Percentiles rank a stretch among this genome's conserved stretches.
phyloP scores from a whole-genome alignment of 1,140 invertebrate genomes.

The Panonychus citri region DNA sequence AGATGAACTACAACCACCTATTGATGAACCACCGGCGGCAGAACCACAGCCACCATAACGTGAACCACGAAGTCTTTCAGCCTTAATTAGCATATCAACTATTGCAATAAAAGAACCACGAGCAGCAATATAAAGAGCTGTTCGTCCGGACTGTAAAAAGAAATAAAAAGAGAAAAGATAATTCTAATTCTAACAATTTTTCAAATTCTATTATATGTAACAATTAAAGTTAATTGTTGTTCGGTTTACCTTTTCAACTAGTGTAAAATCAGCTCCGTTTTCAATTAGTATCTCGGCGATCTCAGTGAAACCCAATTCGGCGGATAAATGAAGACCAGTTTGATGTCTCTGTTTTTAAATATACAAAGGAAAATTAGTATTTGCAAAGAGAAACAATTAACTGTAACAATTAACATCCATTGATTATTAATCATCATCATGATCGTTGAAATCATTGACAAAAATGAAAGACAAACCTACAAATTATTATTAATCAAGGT shows the following conservation, averaged over 20 bases:
- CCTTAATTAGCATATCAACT: slow-evolving; percentile 57
- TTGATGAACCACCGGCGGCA: no score
- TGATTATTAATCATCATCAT: no score
- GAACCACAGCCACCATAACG: not conserved
- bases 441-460: no score
- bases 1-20: no score
- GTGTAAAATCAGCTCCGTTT: slow-evolving; percentile 36
- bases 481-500: no score
- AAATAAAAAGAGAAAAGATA: not conserved
- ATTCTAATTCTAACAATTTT: no score
- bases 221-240: slow-evolving; percentile 3
- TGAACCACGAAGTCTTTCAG: slow-evolving; percentile 21
- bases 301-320: slow-evolving; percentile 41
- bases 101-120: slow-evolving; percentile 58
- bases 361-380: no score
- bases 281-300: slow-evolving; percentile 38
- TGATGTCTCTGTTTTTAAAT: slow-evolving; percentile 20
- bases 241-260: slow-evolving; percentile 40
- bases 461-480: no score
- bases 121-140: slow-evolving; percentile 43
- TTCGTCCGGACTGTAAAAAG: slow-evolving; percentile 31
- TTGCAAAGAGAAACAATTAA: no score
- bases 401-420: no score
- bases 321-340: slow-evolving; percentile 45
- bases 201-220: not conserved